Conservation (phyloP, 2,113 vertebrate species). For the Otolemur garnettii region DNA sequence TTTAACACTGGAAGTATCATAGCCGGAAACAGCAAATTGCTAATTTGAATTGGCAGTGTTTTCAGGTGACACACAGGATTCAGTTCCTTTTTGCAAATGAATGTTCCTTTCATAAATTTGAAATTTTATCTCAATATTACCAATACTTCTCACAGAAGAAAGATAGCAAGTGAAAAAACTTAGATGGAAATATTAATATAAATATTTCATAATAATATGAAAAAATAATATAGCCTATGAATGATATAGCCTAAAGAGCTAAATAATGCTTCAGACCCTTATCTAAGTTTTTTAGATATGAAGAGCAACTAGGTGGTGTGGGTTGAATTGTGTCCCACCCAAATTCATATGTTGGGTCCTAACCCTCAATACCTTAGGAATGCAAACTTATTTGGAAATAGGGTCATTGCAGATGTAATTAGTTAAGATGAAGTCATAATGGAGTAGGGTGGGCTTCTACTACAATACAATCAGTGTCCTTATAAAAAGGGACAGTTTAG, state of each 20-base stretch:
- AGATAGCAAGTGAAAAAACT: neutral
- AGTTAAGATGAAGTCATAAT: neutral
- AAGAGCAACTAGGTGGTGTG: neutral
- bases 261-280: neutral
- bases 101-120: neutral
- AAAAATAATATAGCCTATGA: neutral
- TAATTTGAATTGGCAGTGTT: slow-evolving; percentile 30
- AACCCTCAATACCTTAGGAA: neutral
- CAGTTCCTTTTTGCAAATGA: neutral
- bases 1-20: slow-evolving; percentile 30
- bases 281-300: neutral
- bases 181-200: neutral
- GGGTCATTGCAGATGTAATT: neutral
- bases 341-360: neutral
- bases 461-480: neutral
- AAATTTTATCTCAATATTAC: slow-evolving; percentile 40
- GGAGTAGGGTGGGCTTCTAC: neutral
- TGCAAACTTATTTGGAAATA: neutral
- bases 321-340: neutral
- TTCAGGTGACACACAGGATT: neutral
- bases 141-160: neutral
- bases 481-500: neutral
- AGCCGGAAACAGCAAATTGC: slow-evolving; percentile 49
- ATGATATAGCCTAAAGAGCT: neutral
- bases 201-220: slow-evolving; percentile 20